phyloP scores from a whole-genome alignment of 2,797 vertebrate species.

The Emys orbicularis region DNA sequence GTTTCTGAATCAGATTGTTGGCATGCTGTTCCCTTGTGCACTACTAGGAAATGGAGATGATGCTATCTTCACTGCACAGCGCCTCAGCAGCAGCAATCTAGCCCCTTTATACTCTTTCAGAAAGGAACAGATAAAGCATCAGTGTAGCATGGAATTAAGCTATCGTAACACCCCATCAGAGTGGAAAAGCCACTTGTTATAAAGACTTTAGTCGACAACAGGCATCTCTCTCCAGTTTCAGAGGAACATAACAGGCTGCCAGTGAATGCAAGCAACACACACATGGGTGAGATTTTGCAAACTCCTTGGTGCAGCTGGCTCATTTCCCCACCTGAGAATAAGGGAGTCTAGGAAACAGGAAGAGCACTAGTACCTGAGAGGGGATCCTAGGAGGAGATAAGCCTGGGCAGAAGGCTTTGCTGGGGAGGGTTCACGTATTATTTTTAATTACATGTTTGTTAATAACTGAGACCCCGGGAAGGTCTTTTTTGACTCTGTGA shows the following conservation, averaged over 20 bases:
- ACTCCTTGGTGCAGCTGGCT: slow-evolving; percentile 5
- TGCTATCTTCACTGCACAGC: background rate
- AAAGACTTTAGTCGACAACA: background rate
- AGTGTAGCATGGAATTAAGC: background rate
- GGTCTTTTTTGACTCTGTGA: background rate
- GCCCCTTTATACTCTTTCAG: background rate
- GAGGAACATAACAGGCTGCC: background rate
- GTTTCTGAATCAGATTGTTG: slow-evolving; percentile 10
- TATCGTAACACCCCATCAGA: background rate
- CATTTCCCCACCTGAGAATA: background rate
- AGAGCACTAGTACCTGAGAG: background rate
- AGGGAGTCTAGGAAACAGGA: background rate
- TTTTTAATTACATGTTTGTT: background rate
- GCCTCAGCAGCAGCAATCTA: background rate
- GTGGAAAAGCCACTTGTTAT: slow-evolving; percentile 17
- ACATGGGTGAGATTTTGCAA: background rate
- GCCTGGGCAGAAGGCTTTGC: background rate
- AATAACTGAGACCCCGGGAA: background rate
- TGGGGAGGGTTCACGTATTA: background rate
- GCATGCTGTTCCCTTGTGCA: background rate
- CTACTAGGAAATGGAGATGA: background rate
- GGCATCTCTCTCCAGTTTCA: background rate
- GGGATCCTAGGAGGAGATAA: background rate
- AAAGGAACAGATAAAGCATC: slow-evolving; percentile 45
- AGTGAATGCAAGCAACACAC: background rate